A percentile compares a stretch with the other conserved stretches of the same genome.
Conservation (phyloP, 2,113 vertebrate species). For the Fregetta grallaria region DNA sequence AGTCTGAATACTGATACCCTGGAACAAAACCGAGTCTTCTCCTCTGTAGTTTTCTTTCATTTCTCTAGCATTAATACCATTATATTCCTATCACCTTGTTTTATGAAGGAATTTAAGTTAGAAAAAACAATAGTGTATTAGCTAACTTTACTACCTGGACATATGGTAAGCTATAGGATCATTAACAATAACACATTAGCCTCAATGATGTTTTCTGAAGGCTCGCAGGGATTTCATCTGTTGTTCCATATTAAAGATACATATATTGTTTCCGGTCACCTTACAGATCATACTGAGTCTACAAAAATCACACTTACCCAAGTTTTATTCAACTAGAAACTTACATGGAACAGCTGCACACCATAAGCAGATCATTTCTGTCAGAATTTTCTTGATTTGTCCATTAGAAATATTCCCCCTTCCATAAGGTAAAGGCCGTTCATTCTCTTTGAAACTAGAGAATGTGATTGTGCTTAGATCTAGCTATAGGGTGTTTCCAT, state of each 20-base stretch:
- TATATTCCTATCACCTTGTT: neutral
- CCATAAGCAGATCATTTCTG: neutral
- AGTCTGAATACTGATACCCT: neutral
- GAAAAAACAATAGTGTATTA: neutral
- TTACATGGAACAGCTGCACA: neutral
- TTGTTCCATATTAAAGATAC: neutral
- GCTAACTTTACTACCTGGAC: neutral
- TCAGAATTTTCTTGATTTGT: neutral
- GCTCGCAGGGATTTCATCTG: constrained; percentile 23
- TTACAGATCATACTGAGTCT: neutral
- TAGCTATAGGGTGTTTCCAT: neutral
- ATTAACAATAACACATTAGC: constrained; percentile 22
- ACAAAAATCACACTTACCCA: neutral
- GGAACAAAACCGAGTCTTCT: neutral
- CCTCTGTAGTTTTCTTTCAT: neutral
- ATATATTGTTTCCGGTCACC: neutral
- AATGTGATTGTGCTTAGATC: neutral
- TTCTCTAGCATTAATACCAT: neutral
- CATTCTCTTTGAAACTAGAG: neutral
- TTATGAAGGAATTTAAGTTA: neutral
- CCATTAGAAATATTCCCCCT: neutral
- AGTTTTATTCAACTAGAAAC: neutral
- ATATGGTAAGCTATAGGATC: constrained; percentile 13
- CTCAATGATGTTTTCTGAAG: constrained; percentile 16
- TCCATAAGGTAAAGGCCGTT: neutral